Percentiles rank a stretch among this genome's conserved stretches.
Evolutionary conservation across 2,113 vertebrate species (phyloP).

Genomic region (Arvicanthis niloticus): DNA sequence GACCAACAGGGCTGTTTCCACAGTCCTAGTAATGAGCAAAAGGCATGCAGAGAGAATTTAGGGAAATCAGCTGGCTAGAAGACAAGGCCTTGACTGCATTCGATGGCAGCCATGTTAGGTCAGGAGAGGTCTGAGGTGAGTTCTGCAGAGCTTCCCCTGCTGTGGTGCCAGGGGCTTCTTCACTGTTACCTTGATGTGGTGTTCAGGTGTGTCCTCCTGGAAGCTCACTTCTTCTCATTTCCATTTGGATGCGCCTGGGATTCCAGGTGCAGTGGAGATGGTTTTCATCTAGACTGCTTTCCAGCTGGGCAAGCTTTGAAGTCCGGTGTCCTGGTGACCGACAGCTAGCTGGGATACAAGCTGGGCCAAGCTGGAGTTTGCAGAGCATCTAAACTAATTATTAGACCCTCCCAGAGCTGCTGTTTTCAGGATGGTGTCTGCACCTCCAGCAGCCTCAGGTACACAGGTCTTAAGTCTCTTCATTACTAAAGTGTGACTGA

Average conservation of each 20-base stretch:
- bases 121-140: background rate
- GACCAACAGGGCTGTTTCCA: constrained; percentile 42
- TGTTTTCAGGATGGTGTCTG: constrained; percentile 43
- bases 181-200: background rate
- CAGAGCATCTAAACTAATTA: background rate
- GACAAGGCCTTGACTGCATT: background rate
- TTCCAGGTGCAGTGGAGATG: constrained; percentile 38
- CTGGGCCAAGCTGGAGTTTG: background rate
- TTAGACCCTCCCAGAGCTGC: background rate
- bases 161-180: background rate
- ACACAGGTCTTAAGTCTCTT: background rate
- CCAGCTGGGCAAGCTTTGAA: constrained; percentile 23
- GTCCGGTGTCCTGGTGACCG: background rate
- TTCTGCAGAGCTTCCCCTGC: background rate
- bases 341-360: background rate
- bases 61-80: constrained; percentile 46
- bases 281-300: constrained; percentile 57
- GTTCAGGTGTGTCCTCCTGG: background rate
- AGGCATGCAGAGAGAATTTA: background rate
- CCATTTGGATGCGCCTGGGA: constrained; percentile 26
- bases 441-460: background rate
- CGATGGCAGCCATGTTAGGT: background rate
- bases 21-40: constrained; percentile 62
- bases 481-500: constrained; percentile 31
- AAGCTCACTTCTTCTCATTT: background rate